These are phyloP conservation scores for Poecilia velifera DNA, from an alignment of 2,797 vertebrate species.

Conservation along the genomic window DNA sequence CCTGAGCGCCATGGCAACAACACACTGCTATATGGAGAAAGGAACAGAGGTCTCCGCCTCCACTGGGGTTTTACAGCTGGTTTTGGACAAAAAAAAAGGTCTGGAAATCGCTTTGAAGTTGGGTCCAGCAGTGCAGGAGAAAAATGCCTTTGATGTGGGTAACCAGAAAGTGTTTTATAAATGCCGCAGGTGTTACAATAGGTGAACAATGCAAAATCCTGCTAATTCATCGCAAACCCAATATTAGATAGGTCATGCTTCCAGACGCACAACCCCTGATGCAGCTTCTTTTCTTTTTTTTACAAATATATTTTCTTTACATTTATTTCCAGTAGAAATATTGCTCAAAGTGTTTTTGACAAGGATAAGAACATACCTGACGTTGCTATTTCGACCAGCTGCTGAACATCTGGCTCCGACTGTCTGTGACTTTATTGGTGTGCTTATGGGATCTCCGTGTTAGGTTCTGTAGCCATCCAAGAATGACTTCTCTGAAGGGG, in stretches of 20 bases:
- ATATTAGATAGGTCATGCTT: slow-evolving; percentile 27
- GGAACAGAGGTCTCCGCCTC: slow-evolving; percentile 39
- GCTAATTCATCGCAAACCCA: slow-evolving; percentile 27
- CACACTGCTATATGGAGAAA: slow-evolving; percentile 17
- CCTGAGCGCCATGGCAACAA: slow-evolving; percentile 61
- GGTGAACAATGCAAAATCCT: slow-evolving; percentile 42
- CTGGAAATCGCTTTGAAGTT: slow-evolving; percentile 58
- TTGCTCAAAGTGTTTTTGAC: neutral
- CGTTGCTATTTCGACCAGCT: slow-evolving; percentile 22
- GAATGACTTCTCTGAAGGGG: slow-evolving; percentile 1
- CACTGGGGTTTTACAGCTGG: slow-evolving; percentile 51
- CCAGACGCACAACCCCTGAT: neutral
- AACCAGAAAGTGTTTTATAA: slow-evolving; percentile 39
- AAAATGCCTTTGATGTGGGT: slow-evolving; percentile 68
- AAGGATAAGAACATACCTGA: neutral
- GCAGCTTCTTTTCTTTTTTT: neutral
- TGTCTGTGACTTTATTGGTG: slow-evolving; percentile 16
- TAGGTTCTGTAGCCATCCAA: slow-evolving; percentile 3
- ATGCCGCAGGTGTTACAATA: slow-evolving; percentile 58
- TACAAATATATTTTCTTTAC: neutral
- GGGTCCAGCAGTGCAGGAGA: slow-evolving; percentile 50
- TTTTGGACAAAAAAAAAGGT: slow-evolving; percentile 30
- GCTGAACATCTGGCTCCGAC: slow-evolving; percentile 36
- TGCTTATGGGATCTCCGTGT: neutral
- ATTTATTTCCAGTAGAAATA: slow-evolving; percentile 2